Percentiles rank a stretch among this genome's conserved stretches.
These are phyloP conservation scores for Axinella damicornis DNA, from an alignment of 37 sponge, comb jelly and placozoan species.

Conservation along the genomic window DNA sequence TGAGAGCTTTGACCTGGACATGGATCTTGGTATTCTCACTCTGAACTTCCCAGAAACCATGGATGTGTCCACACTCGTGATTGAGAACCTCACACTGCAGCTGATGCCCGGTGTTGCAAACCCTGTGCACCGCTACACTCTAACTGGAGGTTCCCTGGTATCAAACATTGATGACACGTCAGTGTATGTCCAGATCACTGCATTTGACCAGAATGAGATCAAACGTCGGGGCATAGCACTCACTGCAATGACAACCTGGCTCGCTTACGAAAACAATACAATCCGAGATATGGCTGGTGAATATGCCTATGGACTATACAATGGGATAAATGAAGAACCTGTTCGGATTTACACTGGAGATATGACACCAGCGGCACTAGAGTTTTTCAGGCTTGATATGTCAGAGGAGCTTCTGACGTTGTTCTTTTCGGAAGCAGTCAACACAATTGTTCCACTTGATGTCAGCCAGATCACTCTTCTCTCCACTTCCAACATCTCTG, in stretches of 20 bases:
- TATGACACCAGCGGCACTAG: slow-evolving; percentile 44
- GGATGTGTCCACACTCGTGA: slow-evolving; percentile 66
- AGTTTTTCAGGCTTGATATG: slow-evolving; percentile 74
- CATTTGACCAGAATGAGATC: slow-evolving; percentile 78
- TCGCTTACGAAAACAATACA: slow-evolving; percentile 50
- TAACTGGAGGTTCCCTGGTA: slow-evolving; percentile 55
- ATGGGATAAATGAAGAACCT: slow-evolving; percentile 55
- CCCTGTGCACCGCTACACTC: slow-evolving; percentile 46
- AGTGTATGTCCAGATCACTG: slow-evolving; percentile 51
- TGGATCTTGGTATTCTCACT: slow-evolving; percentile 65
- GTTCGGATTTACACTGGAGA: slow-evolving; percentile 56
- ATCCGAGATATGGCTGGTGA: slow-evolving; percentile 83
- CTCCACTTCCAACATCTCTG: slow-evolving; percentile 49
- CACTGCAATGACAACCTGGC: slow-evolving; percentile 22
- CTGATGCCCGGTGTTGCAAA: slow-evolving; percentile 41
- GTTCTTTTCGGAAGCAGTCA: slow-evolving; percentile 82
- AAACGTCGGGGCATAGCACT: slow-evolving; percentile 80
- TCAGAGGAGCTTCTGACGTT: slow-evolving; percentile 69
- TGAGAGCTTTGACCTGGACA: slow-evolving; percentile 71
- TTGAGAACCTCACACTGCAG: slow-evolving; percentile 66
- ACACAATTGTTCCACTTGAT: slow-evolving; percentile 55
- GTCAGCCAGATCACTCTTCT: slow-evolving; percentile 78
- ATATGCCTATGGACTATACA: slow-evolving; percentile 44
- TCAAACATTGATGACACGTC: slow-evolving; percentile 49
- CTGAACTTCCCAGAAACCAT: slow-evolving; percentile 81